Evolutionary conservation across 2,888 invertebrate genomes (phyloP).

Genomic region (Agonopterix arenella): DNA sequence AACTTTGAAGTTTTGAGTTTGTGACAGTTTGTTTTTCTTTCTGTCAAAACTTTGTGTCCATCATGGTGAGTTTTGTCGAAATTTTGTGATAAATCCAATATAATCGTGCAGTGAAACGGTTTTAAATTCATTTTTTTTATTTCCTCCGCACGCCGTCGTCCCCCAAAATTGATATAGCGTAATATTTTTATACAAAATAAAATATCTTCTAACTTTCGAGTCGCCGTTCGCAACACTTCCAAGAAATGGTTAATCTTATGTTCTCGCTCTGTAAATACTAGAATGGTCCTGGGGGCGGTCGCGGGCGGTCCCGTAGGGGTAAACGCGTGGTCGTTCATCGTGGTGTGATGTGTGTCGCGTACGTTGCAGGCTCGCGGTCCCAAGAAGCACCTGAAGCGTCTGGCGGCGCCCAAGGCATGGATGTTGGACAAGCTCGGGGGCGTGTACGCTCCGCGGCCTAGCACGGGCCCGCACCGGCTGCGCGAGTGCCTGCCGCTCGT

Average conservation of each 20-base stretch:
- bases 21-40: slow-evolving; percentile 1
- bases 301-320: neutral
- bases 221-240: too few species aligned
- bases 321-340: neutral
- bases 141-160: too few species aligned
- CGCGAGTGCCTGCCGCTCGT: slow-evolving; percentile 97
- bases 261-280: neutral
- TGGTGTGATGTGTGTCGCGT: neutral
- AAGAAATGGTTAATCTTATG: neutral
- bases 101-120: slow-evolving; percentile 30
- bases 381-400: slow-evolving; percentile 99
- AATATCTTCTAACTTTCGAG: neutral
- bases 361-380: slow-evolving; percentile 94
- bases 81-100: slow-evolving; percentile 34
- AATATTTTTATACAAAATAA: neutral
- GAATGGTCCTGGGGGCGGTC: neutral
- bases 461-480: slow-evolving; percentile 98
- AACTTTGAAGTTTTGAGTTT: too few species aligned
- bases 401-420: slow-evolving; percentile 99
- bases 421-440: slow-evolving; percentile 99
- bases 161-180: too few species aligned
- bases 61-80: slow-evolving; percentile 60
- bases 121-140: neutral
- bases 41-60: slow-evolving; percentile 50
- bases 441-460: slow-evolving; percentile 97